Evolutionary conservation across 2,797 vertebrate genomes (phyloP), one percentile per base, ranked within the genome.

Genomic region (Cynopterus sphinx): DNA sequence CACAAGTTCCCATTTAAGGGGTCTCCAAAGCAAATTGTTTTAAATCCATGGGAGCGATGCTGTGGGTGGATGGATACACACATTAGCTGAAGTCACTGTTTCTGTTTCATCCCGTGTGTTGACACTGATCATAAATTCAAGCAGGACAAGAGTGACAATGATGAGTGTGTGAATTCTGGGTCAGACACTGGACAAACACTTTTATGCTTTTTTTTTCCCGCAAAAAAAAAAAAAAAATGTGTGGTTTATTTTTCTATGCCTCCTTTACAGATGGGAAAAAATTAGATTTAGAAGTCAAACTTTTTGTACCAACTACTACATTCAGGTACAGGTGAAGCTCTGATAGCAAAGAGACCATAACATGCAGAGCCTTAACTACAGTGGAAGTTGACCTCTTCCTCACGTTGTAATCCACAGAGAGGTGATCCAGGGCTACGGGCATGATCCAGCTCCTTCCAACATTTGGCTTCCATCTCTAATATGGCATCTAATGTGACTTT

Each of bases 41-140:
- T 61, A 24, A 70, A 46, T 65, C 68, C 31, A 61, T 9, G n/a
- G 57, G 57, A 63, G 19, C 12, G 12, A 41, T 41, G 6, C 33
- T 8, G 2, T 24, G 33, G 39, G 55, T 51, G 77, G 68, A 63
- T 51, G 49, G 71, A 43, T 46, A 36, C 13, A 12, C 31, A 49
- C 11, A 51, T 21, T 61, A 84, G 87, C 78, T 21, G 77, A 86
- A 59, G 84, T 89, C 68, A 4, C 71, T 26, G 28, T 67, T 93
- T 91, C 94, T 74, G 0, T 85, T 82, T 73, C 77, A 46, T 59
- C 31, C 85, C 24, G 55, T 19, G 57, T 90, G 85, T 87, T 57
- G 89, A 89, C 82, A 75, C n/a, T n/a, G 59, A 74, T 88, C 65
- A 2, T 95, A 94, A 96, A 95, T 90, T 91, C 92, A 93, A 61